Conservation (phyloP, 2,888 invertebrate species). For the Cataglyphis rosenhaueri region DNA sequence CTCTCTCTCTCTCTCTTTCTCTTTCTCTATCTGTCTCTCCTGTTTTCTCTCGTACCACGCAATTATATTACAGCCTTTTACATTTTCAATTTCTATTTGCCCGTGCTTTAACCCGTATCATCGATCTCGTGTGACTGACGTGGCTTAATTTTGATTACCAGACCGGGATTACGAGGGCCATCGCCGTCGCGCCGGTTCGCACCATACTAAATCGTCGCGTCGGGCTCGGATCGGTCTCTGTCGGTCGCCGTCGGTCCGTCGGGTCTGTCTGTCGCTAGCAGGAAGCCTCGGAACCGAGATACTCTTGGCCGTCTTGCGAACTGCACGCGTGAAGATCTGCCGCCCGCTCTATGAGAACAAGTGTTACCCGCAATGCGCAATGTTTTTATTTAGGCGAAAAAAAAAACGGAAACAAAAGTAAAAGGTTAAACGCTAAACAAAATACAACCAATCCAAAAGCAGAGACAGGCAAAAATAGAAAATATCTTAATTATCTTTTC, state of each 20-base stretch:
- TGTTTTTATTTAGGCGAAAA: slow-evolving; percentile 47
- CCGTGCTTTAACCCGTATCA: slow-evolving; percentile 66
- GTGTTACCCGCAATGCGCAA: slow-evolving; percentile 63
- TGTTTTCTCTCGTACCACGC: slow-evolving; percentile 24
- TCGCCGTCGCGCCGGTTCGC: slow-evolving; percentile 95
- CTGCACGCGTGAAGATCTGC: slow-evolving; percentile 82
- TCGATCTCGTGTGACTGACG: slow-evolving; percentile 78
- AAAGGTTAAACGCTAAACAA: slow-evolving; percentile 12
- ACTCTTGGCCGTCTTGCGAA: slow-evolving; percentile 81
- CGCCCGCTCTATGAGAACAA: slow-evolving; percentile 71
- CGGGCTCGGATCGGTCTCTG: slow-evolving; percentile 81
- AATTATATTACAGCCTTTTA: slow-evolving; percentile 31
- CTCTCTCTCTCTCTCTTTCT: slow-evolving; percentile 19
- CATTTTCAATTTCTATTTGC: slow-evolving; percentile 48
- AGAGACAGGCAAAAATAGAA: slow-evolving; percentile 14
- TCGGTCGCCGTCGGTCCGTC: slow-evolving; percentile 74
- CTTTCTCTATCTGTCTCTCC: slow-evolving; percentile 30
- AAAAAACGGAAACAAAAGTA: slow-evolving; percentile 36
- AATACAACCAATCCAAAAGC: slow-evolving; percentile 24
- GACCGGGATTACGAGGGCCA: slow-evolving; percentile 92
- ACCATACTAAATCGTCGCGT: slow-evolving; percentile 89
- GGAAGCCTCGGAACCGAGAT: slow-evolving; percentile 85
- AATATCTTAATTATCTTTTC: slow-evolving; percentile 1
- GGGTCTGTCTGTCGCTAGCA: slow-evolving; percentile 79
- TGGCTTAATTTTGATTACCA: slow-evolving; percentile 85